phyloP scores from a whole-genome alignment of 2,113 vertebrate species.

The Xiphorhynchus elegans region DNA sequence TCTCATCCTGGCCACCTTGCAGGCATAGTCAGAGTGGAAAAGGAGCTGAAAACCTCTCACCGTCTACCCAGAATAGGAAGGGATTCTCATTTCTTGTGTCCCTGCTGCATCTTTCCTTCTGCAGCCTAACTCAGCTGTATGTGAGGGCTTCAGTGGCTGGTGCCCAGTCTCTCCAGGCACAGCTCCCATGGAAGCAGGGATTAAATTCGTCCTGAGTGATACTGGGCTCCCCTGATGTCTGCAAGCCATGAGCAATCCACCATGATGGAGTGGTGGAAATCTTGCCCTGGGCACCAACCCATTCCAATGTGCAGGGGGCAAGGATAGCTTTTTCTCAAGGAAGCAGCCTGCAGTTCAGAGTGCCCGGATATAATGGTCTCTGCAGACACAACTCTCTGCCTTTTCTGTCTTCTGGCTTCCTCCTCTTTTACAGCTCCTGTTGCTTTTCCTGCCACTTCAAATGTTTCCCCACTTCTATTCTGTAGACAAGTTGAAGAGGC shows the following conservation, averaged over 20 bases:
- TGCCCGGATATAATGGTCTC: not conserved
- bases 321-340: not conserved
- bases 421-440: not conserved
- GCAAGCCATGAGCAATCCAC: not conserved
- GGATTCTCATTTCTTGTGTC: not conserved
- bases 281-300: not conserved
- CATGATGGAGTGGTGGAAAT: not conserved
- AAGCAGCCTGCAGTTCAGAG: not conserved
- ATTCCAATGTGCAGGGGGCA: accelerated
- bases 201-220: not conserved
- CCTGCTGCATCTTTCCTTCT: not conserved
- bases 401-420: not conserved
- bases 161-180: not conserved
- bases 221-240: accelerated
- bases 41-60: not conserved
- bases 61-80: accelerated
- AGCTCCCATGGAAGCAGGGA: not conserved
- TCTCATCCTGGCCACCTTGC: not conserved
- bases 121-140: not conserved
- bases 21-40: not conserved
- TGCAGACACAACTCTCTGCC: not conserved
- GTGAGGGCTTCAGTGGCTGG: not conserved
- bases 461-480: not conserved
- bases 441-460: not conserved
- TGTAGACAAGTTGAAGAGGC: not conserved